Base-by-base conservation (phyloP, 2,113 vertebrate genomes). In the Montifringilla adamsi region DNA sequence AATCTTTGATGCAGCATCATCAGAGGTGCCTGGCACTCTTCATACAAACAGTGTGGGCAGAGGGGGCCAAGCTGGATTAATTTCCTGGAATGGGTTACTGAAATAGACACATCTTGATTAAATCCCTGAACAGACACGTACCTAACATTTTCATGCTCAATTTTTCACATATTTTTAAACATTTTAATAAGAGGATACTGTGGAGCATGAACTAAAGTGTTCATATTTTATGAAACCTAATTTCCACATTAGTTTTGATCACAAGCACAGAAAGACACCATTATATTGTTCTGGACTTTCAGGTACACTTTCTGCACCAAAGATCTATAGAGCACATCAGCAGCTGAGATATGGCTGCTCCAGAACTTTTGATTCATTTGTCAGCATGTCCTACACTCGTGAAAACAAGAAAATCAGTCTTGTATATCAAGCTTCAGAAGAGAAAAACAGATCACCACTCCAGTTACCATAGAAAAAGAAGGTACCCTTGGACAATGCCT, bases 51-150 rank as follows among this genome's bases (percentile, higher is more conserved):
- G 72, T 43, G 85, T 60, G 59, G 70, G 86, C 91, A 91, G 41
- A 83, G 39, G 35, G 18, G 83, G 80, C 60, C 91, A 89, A 76
- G 74, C 62, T 9, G 56, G 95, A 89, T 93, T 94, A 23, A 93
- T 88, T 95, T 96, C 95, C 92, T 78, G 86, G 96, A 92, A 95
- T 63, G 26, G 49, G 67, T 87, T 80, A 93, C 95, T 35, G 52
- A 96, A 97, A 96, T 88, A 97, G 84, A 93, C 49, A 53, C 37
- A 84, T 87, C 89, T 90, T 90, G 86, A 89, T 84, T 91, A 92
- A 92, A 92, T 44, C 93, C 68, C 74, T 64, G 28, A 83, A 67
- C 37, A 75, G 74, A 85, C 30, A 52, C 1, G 0, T 43, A 79
- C 43, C n/a, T 60, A 56, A 69, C 11, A 59, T 62, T 72, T 90